These are phyloP conservation scores for Coendou prehensilis DNA, from an alignment of 2,797 vertebrate genomes.

Conservation along the genomic window DNA sequence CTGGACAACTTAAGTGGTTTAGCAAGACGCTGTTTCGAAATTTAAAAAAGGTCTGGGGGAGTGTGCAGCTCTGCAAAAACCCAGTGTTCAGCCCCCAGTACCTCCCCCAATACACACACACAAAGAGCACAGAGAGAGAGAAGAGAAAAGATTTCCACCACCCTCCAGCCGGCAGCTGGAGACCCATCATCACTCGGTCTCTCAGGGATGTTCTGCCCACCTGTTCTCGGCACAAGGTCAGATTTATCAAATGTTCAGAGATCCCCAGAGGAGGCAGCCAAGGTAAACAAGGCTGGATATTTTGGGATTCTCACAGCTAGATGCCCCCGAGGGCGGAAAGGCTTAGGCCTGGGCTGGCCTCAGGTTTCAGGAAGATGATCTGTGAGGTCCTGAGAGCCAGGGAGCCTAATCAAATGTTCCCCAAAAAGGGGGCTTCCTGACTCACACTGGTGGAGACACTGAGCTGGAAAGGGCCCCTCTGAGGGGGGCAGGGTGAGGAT, in stretches of 20 bases:
- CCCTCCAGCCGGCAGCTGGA: slow-evolving; percentile 46
- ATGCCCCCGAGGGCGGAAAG: slow-evolving; percentile 67
- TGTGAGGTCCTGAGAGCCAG: background rate
- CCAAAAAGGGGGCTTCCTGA: background rate
- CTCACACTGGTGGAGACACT: background rate
- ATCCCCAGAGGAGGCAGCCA: slow-evolving; percentile 68
- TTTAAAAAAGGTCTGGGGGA: background rate
- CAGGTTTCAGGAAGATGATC: slow-evolving; percentile 53
- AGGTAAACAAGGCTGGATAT: slow-evolving; percentile 77
- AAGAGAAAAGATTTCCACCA: slow-evolving; percentile 58
- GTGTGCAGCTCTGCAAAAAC: background rate
- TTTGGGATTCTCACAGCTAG: slow-evolving; percentile 78
- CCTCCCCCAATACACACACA: too few species aligned
- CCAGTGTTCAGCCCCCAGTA: background rate
- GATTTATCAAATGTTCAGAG: slow-evolving; percentile 71
- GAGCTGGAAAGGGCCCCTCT: background rate
- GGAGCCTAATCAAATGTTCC: background rate
- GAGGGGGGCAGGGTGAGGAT: background rate
- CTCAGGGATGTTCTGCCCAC: slow-evolving; percentile 68
- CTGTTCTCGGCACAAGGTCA: slow-evolving; percentile 71
- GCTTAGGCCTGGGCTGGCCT: slow-evolving; percentile 57
- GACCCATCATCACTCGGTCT: slow-evolving; percentile 48
- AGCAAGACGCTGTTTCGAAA: background rate
- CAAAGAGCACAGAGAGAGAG: too few species aligned
- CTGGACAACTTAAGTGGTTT: background rate